phyloP scores from a whole-genome alignment of 2,888 invertebrate genomes.

The Melinopterus prodromus region DNA sequence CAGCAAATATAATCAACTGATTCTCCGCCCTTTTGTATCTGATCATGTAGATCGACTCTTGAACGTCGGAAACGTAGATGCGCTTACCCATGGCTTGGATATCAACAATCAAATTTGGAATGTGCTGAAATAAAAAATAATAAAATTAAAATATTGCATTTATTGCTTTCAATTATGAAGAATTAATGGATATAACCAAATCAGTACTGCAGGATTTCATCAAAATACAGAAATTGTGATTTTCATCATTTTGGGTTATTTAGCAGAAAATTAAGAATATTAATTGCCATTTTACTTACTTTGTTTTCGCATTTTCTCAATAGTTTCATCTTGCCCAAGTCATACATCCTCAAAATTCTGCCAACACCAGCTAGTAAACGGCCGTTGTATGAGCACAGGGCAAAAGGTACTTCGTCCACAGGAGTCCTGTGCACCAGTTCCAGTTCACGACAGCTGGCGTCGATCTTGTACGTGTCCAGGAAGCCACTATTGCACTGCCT shows the following conservation, averaged over 20 bases:
- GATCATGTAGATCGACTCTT: constrained; percentile 96
- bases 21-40: constrained; percentile 96
- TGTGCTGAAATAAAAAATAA: constrained; percentile 69
- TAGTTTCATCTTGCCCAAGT: constrained; percentile 95
- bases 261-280: neutral
- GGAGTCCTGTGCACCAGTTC: constrained; percentile 94
- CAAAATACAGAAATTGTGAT: constrained; percentile 37
- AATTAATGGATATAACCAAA: constrained; percentile 6
- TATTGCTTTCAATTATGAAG: constrained; percentile 9
- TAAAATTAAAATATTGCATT: constrained; percentile 8
- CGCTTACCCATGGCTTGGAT: constrained; percentile 95
- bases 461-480: constrained; percentile 86
- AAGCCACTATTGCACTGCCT: constrained; percentile 83
- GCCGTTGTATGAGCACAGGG: constrained; percentile 91
- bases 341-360: constrained; percentile 90
- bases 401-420: constrained; percentile 88
- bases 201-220: constrained; percentile 49
- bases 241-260: constrained; percentile 39
- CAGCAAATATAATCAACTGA: constrained; percentile 97
- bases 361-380: constrained; percentile 93
- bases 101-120: constrained; percentile 93
- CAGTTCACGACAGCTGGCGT: constrained; percentile 80
- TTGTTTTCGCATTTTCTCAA: constrained; percentile 98
- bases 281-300: constrained; percentile 55
- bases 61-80: constrained; percentile 94